Conservation (phyloP, 2,888 invertebrate species). For the Antitype chi region DNA sequence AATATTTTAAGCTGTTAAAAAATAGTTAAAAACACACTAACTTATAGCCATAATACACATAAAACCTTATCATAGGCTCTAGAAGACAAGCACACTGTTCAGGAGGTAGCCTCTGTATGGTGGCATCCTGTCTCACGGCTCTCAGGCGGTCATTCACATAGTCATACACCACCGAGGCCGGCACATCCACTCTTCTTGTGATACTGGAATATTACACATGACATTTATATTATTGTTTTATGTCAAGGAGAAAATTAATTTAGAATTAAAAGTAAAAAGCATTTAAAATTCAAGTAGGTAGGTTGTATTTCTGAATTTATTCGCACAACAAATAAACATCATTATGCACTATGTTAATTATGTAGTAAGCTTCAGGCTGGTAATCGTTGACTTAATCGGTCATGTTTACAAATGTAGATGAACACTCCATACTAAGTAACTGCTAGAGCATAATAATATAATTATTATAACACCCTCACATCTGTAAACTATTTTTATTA, state of each 20-base stretch:
- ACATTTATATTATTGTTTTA: background rate
- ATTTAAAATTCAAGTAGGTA: background rate
- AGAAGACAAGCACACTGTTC: slow-evolving; percentile 90
- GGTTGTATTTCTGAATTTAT: background rate
- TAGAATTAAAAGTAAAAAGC: background rate
- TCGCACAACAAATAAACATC: background rate
- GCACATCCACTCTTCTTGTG: slow-evolving; percentile 76
- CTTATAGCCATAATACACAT: slow-evolving; percentile 93
- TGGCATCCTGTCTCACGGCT: slow-evolving; percentile 94
- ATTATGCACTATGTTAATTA: background rate
- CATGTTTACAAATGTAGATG: too few relatives aligned
- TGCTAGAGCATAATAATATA: too few relatives aligned
- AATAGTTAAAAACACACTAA: slow-evolving; percentile 74
- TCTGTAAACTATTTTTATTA: too few relatives aligned
- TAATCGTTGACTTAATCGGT: background rate
- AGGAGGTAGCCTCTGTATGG: slow-evolving; percentile 92
- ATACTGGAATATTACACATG: slow-evolving; percentile 72
- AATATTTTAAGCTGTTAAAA: background rate
- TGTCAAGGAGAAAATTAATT: background rate
- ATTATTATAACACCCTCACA: too few relatives aligned
- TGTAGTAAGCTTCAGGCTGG: background rate
- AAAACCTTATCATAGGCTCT: slow-evolving; percentile 94
- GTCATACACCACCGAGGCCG: slow-evolving; percentile 91
- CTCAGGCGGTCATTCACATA: slow-evolving; percentile 94
- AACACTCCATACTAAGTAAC: too few relatives aligned